Base-by-base conservation (phyloP, 2,888 invertebrate genomes). In the Parthenolecanium corni region DNA sequence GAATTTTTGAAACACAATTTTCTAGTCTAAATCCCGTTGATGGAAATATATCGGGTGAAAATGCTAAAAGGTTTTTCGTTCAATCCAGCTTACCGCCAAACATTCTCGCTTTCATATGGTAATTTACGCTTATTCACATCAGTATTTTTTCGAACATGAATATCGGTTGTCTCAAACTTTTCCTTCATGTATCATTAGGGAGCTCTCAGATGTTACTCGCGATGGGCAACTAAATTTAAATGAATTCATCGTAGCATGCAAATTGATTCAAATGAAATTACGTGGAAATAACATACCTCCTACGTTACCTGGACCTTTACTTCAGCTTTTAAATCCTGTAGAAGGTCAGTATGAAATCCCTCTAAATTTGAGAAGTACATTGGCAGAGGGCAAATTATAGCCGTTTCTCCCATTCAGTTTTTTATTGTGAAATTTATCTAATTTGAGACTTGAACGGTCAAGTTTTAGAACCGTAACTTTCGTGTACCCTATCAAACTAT, bases 241-340 rank as follows among this genome's bases (percentile, higher is more conserved):
- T 71, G 98, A 98, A 76, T 98, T 97, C 75, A 93, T 93, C 68
- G 92, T 98, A 70, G 97, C 98, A 53, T 96, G 97, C 79, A 95
- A 95, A 79, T 79, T 95, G 65, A 94, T 95, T 64, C 92, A 89
- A 71, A 79, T 95, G 66, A 95, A 94, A 75, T 77, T 98, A 14
- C 85, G 92, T 62, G 93, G 94, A 3, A 83, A 88, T 70, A 93
- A 95, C 72, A 80, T 97, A 58, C 97, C 97, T 0, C 85, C 86
- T 72, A 77, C 78, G 2, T 77, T 98, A 68, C 97, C 97, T 16
- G 84, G 86, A 3, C 78, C 82, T 9, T 71, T 90, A 6, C 38
- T 54, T 1, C 42, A 53, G 18, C 23, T 63, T 3, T 36, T 63
- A 9, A 46, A 18, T 9, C 20, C 21, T 16, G 25, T 21, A n/a